Conservation (phyloP, 2,888 invertebrate genomes). For the Pterobdella sp. region DNA sequence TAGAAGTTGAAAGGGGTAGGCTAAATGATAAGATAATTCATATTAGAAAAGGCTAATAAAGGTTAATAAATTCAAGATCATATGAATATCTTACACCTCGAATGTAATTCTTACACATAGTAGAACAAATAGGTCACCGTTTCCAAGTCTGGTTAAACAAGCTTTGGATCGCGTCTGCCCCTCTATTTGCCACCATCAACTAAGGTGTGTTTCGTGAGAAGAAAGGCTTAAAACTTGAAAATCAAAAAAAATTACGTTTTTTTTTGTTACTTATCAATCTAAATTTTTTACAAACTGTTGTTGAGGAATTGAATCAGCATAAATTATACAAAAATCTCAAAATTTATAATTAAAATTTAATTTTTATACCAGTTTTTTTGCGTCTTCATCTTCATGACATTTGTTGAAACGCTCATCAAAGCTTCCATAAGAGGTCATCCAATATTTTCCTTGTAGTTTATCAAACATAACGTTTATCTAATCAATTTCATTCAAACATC, state of each 20-base stretch:
- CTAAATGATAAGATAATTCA: no score
- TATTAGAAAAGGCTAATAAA: no score
- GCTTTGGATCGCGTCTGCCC: not conserved
- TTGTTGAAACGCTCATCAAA: not conserved
- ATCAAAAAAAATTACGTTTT: not conserved
- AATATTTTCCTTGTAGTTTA: not conserved
- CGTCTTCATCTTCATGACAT: not conserved
- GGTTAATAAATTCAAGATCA: no score
- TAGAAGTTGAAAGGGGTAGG: no score
- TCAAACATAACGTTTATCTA: no score
- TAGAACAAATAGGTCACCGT: not conserved
- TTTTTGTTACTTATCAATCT: no score
- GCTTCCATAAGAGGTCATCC: not conserved
- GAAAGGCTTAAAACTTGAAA: not conserved
- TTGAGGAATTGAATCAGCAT: no score
- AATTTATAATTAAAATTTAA: not conserved
- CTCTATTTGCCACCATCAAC: not conserved
- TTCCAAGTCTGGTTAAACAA: not conserved
- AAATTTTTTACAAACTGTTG: no score
- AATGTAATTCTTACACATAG: not conserved
- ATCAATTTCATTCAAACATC: no score
- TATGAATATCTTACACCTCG: no score
- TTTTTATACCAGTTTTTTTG: not conserved
- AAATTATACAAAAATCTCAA: not conserved
- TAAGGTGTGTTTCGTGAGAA: no score